phyloP scores from a whole-genome alignment of 2,797 vertebrate species.

The Psittacula derbiana region DNA sequence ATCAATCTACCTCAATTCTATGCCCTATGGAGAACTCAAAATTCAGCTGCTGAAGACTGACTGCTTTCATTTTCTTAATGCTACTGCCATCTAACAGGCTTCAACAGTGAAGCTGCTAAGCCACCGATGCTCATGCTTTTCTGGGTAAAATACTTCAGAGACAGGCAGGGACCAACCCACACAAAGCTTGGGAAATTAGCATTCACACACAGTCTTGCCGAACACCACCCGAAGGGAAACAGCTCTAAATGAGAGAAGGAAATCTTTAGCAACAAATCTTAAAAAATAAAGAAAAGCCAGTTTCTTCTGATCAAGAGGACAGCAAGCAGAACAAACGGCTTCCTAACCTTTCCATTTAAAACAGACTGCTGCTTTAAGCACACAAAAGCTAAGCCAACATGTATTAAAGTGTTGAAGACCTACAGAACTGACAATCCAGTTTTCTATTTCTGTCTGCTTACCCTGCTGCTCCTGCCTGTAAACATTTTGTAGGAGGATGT shows the following conservation, averaged over 20 bases:
- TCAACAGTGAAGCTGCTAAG: neutral
- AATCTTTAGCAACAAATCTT: neutral
- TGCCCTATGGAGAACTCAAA: neutral
- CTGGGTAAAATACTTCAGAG: neutral
- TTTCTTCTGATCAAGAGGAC: slow-evolving; percentile 5
- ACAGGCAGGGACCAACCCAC: slow-evolving; percentile 23
- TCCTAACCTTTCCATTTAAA: slow-evolving; percentile 16
- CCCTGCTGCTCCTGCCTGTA: slow-evolving; percentile 46
- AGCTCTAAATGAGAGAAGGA: neutral
- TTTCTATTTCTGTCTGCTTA: slow-evolving; percentile 68
- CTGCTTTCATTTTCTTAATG: neutral
- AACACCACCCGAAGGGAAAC: neutral
- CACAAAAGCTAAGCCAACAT: slow-evolving; percentile 19
- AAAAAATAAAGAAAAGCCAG: neutral
- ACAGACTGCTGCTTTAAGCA: slow-evolving; percentile 12
- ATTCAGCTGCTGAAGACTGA: neutral
- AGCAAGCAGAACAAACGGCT: slow-evolving; percentile 24
- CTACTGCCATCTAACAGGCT: slow-evolving; percentile 22
- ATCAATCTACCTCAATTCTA: neutral
- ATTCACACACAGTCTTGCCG: neutral
- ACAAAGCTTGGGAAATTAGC: neutral
- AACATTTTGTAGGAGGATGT: slow-evolving; percentile 56
- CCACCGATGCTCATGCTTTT: neutral
- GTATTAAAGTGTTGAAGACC: neutral
- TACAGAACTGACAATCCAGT: slow-evolving; percentile 30